These are phyloP conservation scores for Coracopsis vasa DNA, from an alignment of 2,113 vertebrate species.

Conservation along the genomic window DNA sequence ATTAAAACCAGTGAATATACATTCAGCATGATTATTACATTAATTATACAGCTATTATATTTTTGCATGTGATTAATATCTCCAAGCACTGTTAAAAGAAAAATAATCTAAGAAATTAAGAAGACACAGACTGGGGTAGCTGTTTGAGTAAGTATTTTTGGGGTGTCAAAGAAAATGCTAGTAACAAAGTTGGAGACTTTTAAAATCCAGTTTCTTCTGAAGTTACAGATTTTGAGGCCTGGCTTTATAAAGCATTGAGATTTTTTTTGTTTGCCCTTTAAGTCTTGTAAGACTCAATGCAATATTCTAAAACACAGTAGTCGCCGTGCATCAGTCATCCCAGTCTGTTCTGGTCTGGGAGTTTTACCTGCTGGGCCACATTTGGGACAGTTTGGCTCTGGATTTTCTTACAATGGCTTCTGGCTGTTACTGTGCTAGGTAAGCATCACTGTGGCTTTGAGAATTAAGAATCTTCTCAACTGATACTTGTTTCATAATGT, in stretches of 20 bases:
- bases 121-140: neutral
- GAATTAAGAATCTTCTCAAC: neutral
- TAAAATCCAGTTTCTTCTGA: neutral
- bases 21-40: neutral
- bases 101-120: neutral
- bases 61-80: neutral
- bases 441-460: neutral
- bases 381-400: neutral
- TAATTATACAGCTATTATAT: neutral
- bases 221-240: neutral
- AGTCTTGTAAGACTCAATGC: neutral
- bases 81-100: neutral
- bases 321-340: neutral
- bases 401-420: neutral
- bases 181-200: neutral
- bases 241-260: neutral
- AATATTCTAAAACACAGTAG: neutral
- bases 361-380: neutral
- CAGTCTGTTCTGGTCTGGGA: neutral
- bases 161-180: neutral
- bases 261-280: neutral
- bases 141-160: neutral
- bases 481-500: neutral
- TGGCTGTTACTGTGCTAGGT: neutral
- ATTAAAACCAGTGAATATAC: neutral